These are phyloP conservation scores for Andrena bicolor DNA, from an alignment of 2,888 invertebrate species.

Conservation along the genomic window DNA sequence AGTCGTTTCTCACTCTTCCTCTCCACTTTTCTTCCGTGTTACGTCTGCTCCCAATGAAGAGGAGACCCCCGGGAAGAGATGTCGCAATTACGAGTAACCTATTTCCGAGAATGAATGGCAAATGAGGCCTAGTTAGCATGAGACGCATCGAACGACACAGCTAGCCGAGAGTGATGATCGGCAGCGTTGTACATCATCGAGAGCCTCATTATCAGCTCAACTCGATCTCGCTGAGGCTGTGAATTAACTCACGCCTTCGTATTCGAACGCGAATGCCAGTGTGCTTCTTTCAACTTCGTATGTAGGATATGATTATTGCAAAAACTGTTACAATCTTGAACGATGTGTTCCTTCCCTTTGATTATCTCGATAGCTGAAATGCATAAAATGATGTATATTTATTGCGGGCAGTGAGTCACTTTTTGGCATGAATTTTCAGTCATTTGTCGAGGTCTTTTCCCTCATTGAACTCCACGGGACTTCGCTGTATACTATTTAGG, in stretches of 20 bases:
- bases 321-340: too few species aligned
- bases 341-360: too few species aligned
- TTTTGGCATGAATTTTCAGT: too few species aligned
- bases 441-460: too few species aligned
- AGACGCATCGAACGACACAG: constrained; percentile 42
- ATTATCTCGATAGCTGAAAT: too few species aligned
- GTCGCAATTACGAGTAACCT: constrained; percentile 59
- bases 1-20: neutral
- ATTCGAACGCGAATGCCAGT: neutral
- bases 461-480: too few species aligned
- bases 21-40: neutral
- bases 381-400: too few species aligned
- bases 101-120: constrained; percentile 65
- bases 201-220: constrained; percentile 40
- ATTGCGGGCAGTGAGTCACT: too few species aligned
- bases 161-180: constrained; percentile 50
- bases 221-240: neutral
- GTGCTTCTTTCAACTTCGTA: neutral
- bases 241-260: constrained; percentile 28
- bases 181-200: constrained; percentile 35
- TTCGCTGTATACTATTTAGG: too few species aligned
- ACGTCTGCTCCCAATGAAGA: constrained; percentile 5
- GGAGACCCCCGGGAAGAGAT: constrained; percentile 45
- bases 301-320: constrained; percentile 28
- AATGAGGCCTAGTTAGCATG: constrained; percentile 52